Conservation (phyloP, 2,888 invertebrate species). For the Campoletis raptor region DNA sequence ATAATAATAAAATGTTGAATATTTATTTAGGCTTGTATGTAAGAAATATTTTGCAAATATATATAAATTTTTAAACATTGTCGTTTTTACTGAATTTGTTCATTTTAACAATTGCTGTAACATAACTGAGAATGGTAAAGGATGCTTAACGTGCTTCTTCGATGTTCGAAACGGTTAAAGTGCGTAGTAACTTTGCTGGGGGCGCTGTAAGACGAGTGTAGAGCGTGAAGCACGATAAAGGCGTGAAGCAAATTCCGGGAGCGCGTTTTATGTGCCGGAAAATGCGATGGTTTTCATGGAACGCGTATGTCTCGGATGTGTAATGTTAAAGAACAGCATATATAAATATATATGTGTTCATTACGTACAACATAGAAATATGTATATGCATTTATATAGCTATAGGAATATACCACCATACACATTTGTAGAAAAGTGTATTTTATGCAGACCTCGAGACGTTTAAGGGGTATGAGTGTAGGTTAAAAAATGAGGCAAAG, state of each 20-base stretch:
- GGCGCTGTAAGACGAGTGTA: slow-evolving; percentile 22
- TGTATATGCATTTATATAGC: neutral
- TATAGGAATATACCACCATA: neutral
- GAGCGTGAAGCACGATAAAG: slow-evolving; percentile 62
- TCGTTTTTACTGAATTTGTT: neutral
- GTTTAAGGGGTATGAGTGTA: slow-evolving; percentile 9
- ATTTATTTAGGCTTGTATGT: no score
- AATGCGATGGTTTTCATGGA: slow-evolving; percentile 63
- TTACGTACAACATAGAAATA: neutral
- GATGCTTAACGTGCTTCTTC: slow-evolving; percentile 25
- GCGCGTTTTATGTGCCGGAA: slow-evolving; percentile 66
- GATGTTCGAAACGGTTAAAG: slow-evolving; percentile 36
- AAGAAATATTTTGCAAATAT: neutral
- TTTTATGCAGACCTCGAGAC: slow-evolving; percentile 11
- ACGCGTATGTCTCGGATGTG: slow-evolving; percentile 50
- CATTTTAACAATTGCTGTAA: neutral
- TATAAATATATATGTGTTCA: neutral
- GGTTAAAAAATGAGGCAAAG: slow-evolving; percentile 50
- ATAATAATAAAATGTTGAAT: no score
- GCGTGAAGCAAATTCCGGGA: slow-evolving; percentile 66
- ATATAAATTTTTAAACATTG: neutral
- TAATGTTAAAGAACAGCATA: neutral
- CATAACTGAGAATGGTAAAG: neutral
- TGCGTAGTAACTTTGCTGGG: slow-evolving; percentile 29
- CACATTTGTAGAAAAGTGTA: neutral